Conservation (phyloP, 2,888 invertebrate species). For the Epirrhoe alternata region DNA sequence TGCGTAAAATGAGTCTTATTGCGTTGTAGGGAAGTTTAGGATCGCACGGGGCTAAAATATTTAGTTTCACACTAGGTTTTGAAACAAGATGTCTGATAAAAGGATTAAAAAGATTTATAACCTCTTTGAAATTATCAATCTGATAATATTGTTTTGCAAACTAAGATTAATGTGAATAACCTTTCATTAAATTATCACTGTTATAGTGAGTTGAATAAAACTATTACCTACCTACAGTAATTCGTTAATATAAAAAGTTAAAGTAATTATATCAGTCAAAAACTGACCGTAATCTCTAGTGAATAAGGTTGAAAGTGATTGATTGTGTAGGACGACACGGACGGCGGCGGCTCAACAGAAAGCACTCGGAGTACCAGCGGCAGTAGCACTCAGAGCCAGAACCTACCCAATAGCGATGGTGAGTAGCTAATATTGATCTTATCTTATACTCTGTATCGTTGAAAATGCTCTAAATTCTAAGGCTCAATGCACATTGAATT, state of each 20-base stretch:
- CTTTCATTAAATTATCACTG: too few relatives aligned
- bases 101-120: too few relatives aligned
- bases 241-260: too few relatives aligned
- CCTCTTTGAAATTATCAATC: too few relatives aligned
- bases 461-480: too few relatives aligned
- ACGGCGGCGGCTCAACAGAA: slow-evolving; percentile 83
- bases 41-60: slow-evolving; percentile 13
- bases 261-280: background rate
- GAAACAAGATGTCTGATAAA: too few relatives aligned
- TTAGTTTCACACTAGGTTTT: background rate
- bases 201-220: too few relatives aligned
- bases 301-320: slow-evolving; percentile 14
- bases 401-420: slow-evolving; percentile 79
- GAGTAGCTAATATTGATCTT: slow-evolving; percentile 30
- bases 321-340: slow-evolving; percentile 85
- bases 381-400: slow-evolving; percentile 77
- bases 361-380: slow-evolving; percentile 74
- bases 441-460: background rate
- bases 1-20: slow-evolving; percentile 14
- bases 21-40: slow-evolving; percentile 25
- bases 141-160: too few relatives aligned
- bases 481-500: too few relatives aligned
- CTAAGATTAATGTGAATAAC: too few relatives aligned
- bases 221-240: background rate
- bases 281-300: background rate